A percentile compares a stretch with the other conserved stretches of the same genome.
Evolutionary conservation across 92 coral and sea anemone genomes (phyloP).

Genomic region (Muricea muricata): DNA sequence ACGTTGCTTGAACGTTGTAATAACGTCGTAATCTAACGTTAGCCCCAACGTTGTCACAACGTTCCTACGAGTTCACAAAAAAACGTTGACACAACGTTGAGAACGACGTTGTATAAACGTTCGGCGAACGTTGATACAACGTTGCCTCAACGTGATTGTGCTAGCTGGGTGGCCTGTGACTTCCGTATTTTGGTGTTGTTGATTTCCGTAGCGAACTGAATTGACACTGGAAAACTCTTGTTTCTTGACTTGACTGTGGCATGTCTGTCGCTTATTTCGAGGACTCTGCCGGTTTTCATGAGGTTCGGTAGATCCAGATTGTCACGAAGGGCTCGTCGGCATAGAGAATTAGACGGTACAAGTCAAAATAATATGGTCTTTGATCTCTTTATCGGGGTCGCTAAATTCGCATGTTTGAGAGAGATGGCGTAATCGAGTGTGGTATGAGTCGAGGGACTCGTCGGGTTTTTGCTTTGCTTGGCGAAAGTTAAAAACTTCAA

Average conservation of each 20-base stretch:
- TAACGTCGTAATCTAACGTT: no score
- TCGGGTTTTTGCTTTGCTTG: conserved; percentile 11
- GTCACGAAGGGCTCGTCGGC: conserved; percentile 62
- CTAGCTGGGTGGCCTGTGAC: conserved; percentile 2
- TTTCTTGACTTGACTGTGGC: background rate
- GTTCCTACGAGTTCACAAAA: no score
- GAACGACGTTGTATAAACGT: no score
- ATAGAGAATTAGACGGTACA: conserved; percentile 43
- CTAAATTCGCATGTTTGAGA: conserved; percentile 28
- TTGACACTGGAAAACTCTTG: conserved; percentile 16
- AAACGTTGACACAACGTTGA: no score
- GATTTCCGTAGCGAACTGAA: background rate
- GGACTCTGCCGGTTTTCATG: conserved; percentile 53
- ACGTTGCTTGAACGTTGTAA: no score
- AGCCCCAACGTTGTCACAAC: no score
- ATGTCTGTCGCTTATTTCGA: conserved; percentile 40
- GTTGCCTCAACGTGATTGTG: no score
- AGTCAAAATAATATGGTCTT: conserved; percentile 27
- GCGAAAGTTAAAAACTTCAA: conserved; percentile 30
- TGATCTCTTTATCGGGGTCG: conserved; percentile 14
- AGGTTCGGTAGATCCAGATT: conserved; percentile 36
- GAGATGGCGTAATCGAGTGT: conserved; percentile 31
- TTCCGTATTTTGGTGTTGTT: conserved; percentile 18
- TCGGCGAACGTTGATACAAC: no score
- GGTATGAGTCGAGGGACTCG: conserved; percentile 36